These are phyloP conservation scores for Aldrovandia affinis DNA, from an alignment of 2,797 vertebrate species.

Conservation along the genomic window DNA sequence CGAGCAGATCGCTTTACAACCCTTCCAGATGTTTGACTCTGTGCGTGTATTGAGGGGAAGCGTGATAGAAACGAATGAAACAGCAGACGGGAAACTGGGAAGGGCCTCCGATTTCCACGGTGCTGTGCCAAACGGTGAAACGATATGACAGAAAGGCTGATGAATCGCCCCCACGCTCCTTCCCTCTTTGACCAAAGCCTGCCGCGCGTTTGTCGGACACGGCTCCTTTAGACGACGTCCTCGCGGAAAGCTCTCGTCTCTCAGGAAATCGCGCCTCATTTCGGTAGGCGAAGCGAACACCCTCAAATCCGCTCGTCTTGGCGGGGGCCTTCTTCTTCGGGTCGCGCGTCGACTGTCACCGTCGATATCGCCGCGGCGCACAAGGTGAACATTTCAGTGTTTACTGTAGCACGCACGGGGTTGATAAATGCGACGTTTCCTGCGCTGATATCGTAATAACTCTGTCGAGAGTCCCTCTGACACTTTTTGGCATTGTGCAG, in stretches of 20 bases:
- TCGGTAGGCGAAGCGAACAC: background rate
- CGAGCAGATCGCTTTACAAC: conserved; percentile 28
- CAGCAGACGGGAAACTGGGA: conserved; percentile 41
- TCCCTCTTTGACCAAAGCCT: conserved; percentile 35
- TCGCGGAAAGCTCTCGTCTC: conserved; percentile 40
- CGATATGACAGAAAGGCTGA: conserved; percentile 32
- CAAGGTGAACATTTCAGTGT: conserved; percentile 21
- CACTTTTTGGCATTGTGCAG: background rate
- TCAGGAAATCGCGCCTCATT: conserved; percentile 35
- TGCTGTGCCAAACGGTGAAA: conserved; percentile 52
- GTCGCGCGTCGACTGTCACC: background rate
- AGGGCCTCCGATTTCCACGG: conserved; percentile 41
- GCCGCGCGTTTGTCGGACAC: conserved; percentile 48
- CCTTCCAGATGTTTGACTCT: conserved; percentile 66
- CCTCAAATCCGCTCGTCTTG: background rate
- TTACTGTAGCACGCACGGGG: background rate
- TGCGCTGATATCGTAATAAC: conserved; percentile 18
- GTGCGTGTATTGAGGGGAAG: conserved; percentile 43
- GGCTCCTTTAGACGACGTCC: conserved; percentile 46
- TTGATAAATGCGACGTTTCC: background rate
- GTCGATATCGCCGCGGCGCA: background rate
- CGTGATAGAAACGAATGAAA: conserved; percentile 61
- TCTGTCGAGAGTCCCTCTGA: background rate
- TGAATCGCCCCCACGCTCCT: conserved; percentile 38
- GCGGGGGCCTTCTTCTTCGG: background rate